A percentile compares a stretch with the other conserved stretches of the same genome.
Evolutionary conservation across 2,888 invertebrate species (phyloP).

Genomic region (Pterostichus madidus): DNA sequence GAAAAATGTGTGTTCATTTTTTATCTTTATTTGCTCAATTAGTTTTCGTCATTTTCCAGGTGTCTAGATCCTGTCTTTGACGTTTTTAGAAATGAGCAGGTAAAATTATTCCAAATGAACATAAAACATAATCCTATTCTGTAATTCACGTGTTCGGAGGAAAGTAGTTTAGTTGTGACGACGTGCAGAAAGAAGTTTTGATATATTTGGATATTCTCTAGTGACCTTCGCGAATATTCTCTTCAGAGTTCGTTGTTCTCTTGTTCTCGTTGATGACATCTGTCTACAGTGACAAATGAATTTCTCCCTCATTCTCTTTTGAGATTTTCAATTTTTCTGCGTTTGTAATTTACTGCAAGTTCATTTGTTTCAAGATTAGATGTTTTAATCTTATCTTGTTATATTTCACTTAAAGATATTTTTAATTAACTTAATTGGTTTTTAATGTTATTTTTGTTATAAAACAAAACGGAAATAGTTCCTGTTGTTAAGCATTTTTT

Average conservation of each 20-base stretch:
- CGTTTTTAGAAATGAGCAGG: background rate
- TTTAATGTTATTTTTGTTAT: background rate
- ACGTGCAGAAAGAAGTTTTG: slow-evolving; percentile 52
- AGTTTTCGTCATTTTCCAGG: background rate
- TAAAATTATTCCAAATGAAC: slow-evolving; percentile 1
- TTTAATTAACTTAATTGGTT: slow-evolving; percentile 3
- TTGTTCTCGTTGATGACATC: slow-evolving; percentile 43
- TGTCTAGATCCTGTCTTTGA: too few relatives aligned
- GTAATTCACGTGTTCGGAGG: slow-evolving; percentile 46
- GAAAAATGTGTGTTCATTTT: background rate
- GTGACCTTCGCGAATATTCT: slow-evolving; percentile 58
- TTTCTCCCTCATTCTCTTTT: background rate
- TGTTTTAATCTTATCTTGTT: slow-evolving; percentile 22
- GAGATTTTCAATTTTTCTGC: slow-evolving; percentile 13
- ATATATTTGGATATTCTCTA: background rate
- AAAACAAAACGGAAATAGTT: background rate
- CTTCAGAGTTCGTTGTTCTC: slow-evolving; percentile 53
- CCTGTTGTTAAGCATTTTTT: background rate
- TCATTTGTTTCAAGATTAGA: slow-evolving; percentile 15
- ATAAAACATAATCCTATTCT: slow-evolving; percentile 49
- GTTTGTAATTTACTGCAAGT: slow-evolving; percentile 4
- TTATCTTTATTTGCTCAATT: background rate
- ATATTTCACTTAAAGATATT: background rate
- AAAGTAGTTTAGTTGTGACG: slow-evolving; percentile 42
- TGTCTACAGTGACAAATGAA: slow-evolving; percentile 42